Evolutionary conservation across 2,113 vertebrate species (phyloP).

Genomic region (Struthio camelus): DNA sequence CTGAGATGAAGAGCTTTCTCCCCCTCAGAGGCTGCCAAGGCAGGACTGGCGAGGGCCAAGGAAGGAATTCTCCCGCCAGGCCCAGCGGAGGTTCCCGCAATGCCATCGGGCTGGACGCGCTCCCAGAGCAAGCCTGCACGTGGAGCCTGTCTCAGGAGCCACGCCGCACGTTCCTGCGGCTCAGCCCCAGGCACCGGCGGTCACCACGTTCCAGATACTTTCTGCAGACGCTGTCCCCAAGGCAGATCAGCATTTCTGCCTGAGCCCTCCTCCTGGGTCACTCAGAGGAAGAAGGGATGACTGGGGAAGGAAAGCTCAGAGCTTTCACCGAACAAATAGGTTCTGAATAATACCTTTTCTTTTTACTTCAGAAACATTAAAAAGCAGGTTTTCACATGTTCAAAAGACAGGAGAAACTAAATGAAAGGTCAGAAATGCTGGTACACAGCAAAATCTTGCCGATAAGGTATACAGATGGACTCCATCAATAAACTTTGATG

Average conservation of each 20-base stretch:
- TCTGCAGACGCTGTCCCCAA: background rate
- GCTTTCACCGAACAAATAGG: background rate
- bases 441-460: background rate
- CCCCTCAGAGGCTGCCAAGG: background rate
- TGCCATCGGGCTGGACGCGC: background rate
- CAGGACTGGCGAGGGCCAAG: background rate
- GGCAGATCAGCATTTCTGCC: slow-evolving; percentile 16
- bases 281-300: background rate
- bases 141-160: background rate
- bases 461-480: slow-evolving; percentile 41
- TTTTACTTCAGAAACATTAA: background rate
- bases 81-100: background rate
- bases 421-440: background rate
- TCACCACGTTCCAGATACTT: background rate
- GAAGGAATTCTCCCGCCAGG: background rate
- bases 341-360: background rate
- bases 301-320: background rate
- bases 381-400: slow-evolving; percentile 19
- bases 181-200: background rate
- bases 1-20: background rate
- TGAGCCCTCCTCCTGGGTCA: background rate
- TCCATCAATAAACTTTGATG: slow-evolving; percentile 11
- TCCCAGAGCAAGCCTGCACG: accelerated
- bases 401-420: slow-evolving; percentile 6
- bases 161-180: accelerated